These are phyloP conservation scores for Wiebesia pumilae DNA, from an alignment of 1,140 invertebrate genomes.

Conservation along the genomic window DNA sequence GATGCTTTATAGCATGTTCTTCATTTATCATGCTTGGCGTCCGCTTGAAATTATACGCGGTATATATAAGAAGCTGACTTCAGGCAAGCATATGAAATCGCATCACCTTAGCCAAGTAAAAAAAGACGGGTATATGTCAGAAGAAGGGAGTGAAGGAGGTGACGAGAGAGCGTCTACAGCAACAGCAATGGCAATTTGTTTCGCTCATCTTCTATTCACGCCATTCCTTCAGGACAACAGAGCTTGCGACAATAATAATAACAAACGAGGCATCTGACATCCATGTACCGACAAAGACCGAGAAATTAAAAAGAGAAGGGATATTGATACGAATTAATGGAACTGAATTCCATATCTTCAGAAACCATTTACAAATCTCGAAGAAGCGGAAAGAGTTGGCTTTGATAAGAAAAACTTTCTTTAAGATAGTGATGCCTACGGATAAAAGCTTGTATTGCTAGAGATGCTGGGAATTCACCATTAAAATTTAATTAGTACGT, in stretches of 20 bases:
- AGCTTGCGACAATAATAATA: not conserved
- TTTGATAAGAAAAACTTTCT: not conserved
- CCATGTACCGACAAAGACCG: not conserved
- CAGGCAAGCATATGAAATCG: not conserved
- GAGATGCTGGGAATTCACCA: not conserved
- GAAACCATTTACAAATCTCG: not conserved
- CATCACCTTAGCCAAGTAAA: not conserved
- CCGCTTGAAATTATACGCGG: not conserved
- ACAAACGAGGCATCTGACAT: not conserved
- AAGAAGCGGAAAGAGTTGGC: not conserved
- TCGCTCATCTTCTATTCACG: not conserved
- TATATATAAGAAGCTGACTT: not conserved
- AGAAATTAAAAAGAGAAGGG: not conserved
- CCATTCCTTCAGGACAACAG: too few species aligned
- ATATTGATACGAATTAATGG: not conserved
- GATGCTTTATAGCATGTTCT: not conserved
- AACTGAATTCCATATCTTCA: not conserved
- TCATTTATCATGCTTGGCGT: not conserved
- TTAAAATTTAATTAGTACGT: too few species aligned
- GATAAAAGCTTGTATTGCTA: not conserved
- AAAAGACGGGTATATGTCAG: not conserved
- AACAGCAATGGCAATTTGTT: not conserved
- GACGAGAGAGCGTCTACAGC: not conserved
- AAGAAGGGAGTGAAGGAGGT: not conserved
- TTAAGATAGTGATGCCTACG: not conserved